Evolutionary conservation across 2,888 invertebrate genomes (phyloP).

Genomic region (Lasiommata megera): DNA sequence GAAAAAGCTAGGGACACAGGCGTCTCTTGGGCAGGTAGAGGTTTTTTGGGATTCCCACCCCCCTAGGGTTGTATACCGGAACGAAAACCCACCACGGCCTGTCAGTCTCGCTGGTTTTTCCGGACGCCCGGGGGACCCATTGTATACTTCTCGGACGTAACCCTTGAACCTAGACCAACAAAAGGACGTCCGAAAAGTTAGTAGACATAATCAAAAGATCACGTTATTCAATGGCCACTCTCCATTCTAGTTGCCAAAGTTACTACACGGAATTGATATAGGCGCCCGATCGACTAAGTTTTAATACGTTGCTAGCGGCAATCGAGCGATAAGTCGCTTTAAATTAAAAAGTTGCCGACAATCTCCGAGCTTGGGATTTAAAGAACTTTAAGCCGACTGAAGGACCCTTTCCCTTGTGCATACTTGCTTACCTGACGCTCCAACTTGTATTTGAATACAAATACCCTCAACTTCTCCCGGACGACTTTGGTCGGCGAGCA

Average conservation of each 20-base stretch:
- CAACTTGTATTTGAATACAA: slow-evolving; percentile 4
- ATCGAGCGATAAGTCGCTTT: slow-evolving; percentile 68
- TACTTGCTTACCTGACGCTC: slow-evolving; percentile 12
- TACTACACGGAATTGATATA: slow-evolving; percentile 38
- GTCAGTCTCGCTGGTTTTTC: too few relatives aligned
- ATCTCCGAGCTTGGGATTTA: slow-evolving; percentile 50
- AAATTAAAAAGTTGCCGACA: slow-evolving; percentile 65
- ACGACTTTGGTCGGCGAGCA: background rate
- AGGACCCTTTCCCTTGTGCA: slow-evolving; percentile 27
- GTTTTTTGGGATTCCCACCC: too few relatives aligned
- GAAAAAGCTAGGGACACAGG: too few relatives aligned
- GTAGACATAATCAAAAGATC: background rate
- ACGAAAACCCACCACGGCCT: too few relatives aligned
- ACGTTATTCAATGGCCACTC: background rate
- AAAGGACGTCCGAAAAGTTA: background rate
- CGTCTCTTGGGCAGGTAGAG: too few relatives aligned
- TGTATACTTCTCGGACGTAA: too few relatives aligned
- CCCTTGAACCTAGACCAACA: too few relatives aligned
- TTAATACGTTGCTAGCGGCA: slow-evolving; percentile 59
- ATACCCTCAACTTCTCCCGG: background rate
- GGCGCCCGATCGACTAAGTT: slow-evolving; percentile 48
- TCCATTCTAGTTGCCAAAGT: slow-evolving; percentile 7
- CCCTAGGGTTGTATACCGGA: too few relatives aligned
- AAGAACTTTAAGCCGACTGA: slow-evolving; percentile 42
- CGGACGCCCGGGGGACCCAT: too few relatives aligned